Conservation (phyloP, 2,888 invertebrate species). For the Stenoptilia bipunctidactyla region DNA sequence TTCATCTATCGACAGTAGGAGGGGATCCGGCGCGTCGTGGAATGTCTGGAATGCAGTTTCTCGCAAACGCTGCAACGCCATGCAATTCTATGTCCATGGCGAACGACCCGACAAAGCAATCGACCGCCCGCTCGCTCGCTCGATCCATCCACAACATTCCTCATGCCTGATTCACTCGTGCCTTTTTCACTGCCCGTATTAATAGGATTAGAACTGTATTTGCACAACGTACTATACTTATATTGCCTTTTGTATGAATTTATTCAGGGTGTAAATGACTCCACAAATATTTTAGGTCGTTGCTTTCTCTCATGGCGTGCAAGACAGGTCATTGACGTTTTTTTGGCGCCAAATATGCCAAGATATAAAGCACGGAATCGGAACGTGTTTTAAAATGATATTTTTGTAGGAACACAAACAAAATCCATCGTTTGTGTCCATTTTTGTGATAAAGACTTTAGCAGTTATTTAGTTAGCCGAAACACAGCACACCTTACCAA, state of each 20-base stretch:
- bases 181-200: constrained; percentile 1
- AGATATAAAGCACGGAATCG: neutral
- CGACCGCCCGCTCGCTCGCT: constrained; percentile 11
- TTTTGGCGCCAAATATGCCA: constrained; percentile 21
- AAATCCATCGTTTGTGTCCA: too few relatives aligned
- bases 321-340: constrained; percentile 19
- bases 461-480: too few relatives aligned
- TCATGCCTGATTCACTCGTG: constrained; percentile 26
- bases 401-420: too few relatives aligned
- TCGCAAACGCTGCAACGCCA: constrained; percentile 28
- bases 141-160: constrained; percentile 23
- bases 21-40: constrained; percentile 28
- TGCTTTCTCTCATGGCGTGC: constrained; percentile 9
- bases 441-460: too few relatives aligned
- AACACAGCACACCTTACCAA: too few relatives aligned
- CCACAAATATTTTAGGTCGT: constrained; percentile 6
- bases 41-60: constrained; percentile 45
- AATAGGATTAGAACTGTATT: too few relatives aligned
- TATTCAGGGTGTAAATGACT: too few relatives aligned
- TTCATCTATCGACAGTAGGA: neutral
- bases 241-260: too few relatives aligned
- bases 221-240: too few relatives aligned
- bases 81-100: constrained; percentile 25
- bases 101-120: constrained; percentile 30
- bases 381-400: too few relatives aligned